Conservation (phyloP, 2,888 invertebrate genomes). For the Drosophila meridiana region DNA sequence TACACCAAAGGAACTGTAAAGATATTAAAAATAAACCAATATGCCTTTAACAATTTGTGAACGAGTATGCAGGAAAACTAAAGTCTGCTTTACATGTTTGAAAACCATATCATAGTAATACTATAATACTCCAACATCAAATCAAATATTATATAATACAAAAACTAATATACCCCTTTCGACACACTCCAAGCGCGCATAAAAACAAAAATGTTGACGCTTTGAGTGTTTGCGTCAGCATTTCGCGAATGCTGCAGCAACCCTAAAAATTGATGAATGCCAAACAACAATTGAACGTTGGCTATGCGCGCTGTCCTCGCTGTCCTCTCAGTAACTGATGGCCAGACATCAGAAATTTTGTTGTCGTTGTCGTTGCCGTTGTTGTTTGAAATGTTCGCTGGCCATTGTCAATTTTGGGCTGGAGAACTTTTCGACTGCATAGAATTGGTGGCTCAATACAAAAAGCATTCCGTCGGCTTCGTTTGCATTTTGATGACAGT, state of each 20-base stretch:
- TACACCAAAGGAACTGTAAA: too few species aligned
- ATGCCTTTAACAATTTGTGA: neutral
- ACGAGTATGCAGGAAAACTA: neutral
- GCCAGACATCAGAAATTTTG: constrained; percentile 62
- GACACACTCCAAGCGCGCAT: neutral
- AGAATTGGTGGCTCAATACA: constrained; percentile 54
- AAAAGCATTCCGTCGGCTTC: constrained; percentile 71
- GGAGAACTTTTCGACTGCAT: constrained; percentile 51
- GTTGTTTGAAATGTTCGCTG: constrained; percentile 38
- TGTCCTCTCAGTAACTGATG: constrained; percentile 65
- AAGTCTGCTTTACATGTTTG: neutral
- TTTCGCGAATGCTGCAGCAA: constrained; percentile 53
- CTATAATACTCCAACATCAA: neutral
- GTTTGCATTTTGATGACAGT: constrained; percentile 81
- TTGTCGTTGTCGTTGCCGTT: constrained; percentile 27
- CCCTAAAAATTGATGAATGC: constrained; percentile 71
- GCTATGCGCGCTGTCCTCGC: constrained; percentile 28
- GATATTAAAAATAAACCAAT: neutral
- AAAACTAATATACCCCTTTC: neutral
- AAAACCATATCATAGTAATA: too few species aligned
- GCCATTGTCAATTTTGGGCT: constrained; percentile 59
- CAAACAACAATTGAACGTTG: constrained; percentile 66
- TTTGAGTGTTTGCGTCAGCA: constrained; percentile 71
- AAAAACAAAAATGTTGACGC: constrained; percentile 38
- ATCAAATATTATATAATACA: neutral